Evolutionary conservation across 2,888 invertebrate genomes (phyloP), one percentile per base, ranked within the genome.

Genomic region (Myopa testacea): DNA sequence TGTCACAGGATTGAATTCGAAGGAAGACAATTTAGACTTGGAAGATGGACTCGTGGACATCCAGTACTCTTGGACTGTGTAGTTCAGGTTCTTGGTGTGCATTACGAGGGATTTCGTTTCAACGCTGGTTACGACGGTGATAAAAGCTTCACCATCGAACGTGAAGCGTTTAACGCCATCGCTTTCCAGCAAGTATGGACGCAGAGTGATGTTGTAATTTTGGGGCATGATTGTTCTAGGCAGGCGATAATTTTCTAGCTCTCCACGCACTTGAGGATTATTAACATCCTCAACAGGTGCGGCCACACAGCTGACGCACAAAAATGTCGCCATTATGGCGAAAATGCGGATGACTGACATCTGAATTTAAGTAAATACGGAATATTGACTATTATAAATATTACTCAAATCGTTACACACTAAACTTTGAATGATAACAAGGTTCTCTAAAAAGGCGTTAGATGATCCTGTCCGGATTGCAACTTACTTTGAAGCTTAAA

Each of bases 151-250:
- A 10, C 89, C 89, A 77, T 88, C 87, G 74, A 90, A 90, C 1
- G 84, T 88, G 73, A 89, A 90, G 12, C 76, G 81, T 7, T 84
- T 84, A 4, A 19, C 72, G 0, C 79, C 80, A 80, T 87, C 86
- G 60, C n/a, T 78, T 16, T 81, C 82, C 38, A 90, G 86, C 4
- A 93, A 89, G 80, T 91, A 90, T 0, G 92, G 92, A 0, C 87
- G 88, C 6, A 94, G 82, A 0, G 87, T 82, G 0, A 93, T 88
- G 45, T 89, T 87, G 81, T 93, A 94, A n/a, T 86, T 86, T 0
- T 81, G 82, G 0, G 93, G 94, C 2, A 77, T 78, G 0, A 93
- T 89, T 0, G 85, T 87, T 3, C 68, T 50, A 5, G 84, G 80
- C 14, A 89, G 80, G 40, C 88, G 85, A 67, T 87, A 89, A 3